A percentile compares a stretch with the other conserved stretches of the same genome.
Conservation (phyloP, 2,797 vertebrate species). For the Hoplostethus atlanticus region DNA sequence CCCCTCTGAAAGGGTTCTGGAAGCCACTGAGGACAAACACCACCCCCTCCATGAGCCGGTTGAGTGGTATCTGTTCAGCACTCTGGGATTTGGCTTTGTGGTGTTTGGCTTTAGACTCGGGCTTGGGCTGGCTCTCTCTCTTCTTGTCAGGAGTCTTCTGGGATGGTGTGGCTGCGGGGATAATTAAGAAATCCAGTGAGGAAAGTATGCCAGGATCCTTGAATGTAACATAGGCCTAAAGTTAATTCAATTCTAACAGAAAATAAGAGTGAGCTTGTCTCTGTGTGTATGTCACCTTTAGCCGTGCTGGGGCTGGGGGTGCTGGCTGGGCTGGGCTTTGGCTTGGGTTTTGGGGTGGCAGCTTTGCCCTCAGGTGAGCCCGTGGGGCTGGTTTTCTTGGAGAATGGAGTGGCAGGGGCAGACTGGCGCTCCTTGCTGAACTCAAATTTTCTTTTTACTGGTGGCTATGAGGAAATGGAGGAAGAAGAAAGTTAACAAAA, state of each 20-base stretch:
- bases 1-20: slow-evolving; percentile 92
- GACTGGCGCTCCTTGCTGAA: slow-evolving; percentile 87
- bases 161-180: slow-evolving; percentile 59
- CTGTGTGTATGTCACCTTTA: slow-evolving; percentile 75
- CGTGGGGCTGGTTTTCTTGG: slow-evolving; percentile 78
- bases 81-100: slow-evolving; percentile 55
- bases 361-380: slow-evolving; percentile 73
- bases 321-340: slow-evolving; percentile 69
- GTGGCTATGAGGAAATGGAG: slow-evolving; percentile 59
- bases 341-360: slow-evolving; percentile 68
- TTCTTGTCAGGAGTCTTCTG: slow-evolving; percentile 72
- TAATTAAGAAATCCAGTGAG: not conserved
- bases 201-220: too few species aligned
- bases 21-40: slow-evolving; percentile 94
- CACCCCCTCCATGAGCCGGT: slow-evolving; percentile 86
- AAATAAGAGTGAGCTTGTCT: not conserved
- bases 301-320: slow-evolving; percentile 70
- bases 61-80: slow-evolving; percentile 73
- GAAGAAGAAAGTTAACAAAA: not conserved
- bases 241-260: not conserved
- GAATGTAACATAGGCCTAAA: not conserved
- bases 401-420: slow-evolving; percentile 52
- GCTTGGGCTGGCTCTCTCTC: slow-evolving; percentile 65
- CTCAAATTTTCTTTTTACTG: slow-evolving; percentile 91
- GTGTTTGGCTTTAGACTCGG: slow-evolving; percentile 58